These are phyloP conservation scores for Phalera bucephala DNA, from an alignment of 2,888 invertebrate genomes.

Conservation along the genomic window DNA sequence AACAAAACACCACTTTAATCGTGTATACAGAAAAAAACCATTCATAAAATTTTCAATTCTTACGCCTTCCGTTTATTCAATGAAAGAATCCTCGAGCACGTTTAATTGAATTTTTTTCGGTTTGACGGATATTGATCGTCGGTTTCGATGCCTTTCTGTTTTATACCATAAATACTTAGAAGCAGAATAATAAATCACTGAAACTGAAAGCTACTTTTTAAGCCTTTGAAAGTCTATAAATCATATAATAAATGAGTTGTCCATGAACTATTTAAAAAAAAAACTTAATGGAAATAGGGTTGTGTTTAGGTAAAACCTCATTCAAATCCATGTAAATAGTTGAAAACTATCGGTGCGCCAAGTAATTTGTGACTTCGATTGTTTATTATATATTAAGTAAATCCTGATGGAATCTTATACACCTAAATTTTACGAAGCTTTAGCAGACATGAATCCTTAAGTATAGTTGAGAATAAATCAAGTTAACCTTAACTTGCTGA, in stretches of 20 bases:
- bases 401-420: no score
- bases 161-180: slow-evolving; percentile 66
- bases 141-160: slow-evolving; percentile 69
- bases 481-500: no score
- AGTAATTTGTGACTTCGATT: no score
- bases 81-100: slow-evolving; percentile 61
- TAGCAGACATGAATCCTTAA: no score
- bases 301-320: slow-evolving; percentile 5
- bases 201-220: slow-evolving; percentile 65
- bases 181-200: slow-evolving; percentile 68
- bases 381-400: no score
- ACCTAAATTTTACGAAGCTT: no score
- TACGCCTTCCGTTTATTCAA: slow-evolving; percentile 67
- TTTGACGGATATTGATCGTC: slow-evolving; percentile 75
- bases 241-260: slow-evolving; percentile 59
- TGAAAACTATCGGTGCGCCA: no score
- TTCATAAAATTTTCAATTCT: slow-evolving; percentile 70
- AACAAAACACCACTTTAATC: slow-evolving; percentile 57
- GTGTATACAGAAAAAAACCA: slow-evolving; percentile 56
- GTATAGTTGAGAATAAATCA: no score
- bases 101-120: slow-evolving; percentile 74
- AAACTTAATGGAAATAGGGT: slow-evolving; percentile 16
- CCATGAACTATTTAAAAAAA: slow-evolving; percentile 38
- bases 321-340: slow-evolving; percentile 11
- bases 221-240: slow-evolving; percentile 64